Base-by-base conservation (phyloP, 2,888 invertebrate species). In the Antheraea assamensis region DNA sequence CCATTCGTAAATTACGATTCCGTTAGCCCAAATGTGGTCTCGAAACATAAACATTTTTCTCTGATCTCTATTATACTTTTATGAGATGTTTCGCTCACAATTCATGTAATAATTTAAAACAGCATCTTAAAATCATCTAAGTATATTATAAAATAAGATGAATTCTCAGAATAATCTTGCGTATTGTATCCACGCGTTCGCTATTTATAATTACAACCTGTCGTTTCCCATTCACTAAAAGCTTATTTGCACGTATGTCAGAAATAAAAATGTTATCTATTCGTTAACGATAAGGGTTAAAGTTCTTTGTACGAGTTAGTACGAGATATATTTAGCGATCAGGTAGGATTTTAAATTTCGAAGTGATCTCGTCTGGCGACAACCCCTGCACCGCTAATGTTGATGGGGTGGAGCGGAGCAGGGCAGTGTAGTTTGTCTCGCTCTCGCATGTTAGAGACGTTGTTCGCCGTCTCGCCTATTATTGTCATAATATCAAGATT, bases 401-500 rank as follows among this genome's bases (percentile, higher is more conserved):
- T 85, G 90, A 89, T 90, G 90, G 93, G 93, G 93, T 93, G 93
- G 92, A 91, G 92, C 90, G 89, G 90, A 84, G 87, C 88, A 81
- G 90, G 90, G 88, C 91, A 90, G 88, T 80, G 78, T 77, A 76
- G 84, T 78, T 35, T 78, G 81, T 93, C 92, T 78, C 83, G 81
- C 83, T 92, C 88, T 58, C 85, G 71, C 92, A 76, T 76, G 79
- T 74, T 75, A 76, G 79, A 79, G 81, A 78, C 71, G 80, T 79
- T 86, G 90, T 90, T 90, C 89, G 90, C 91, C 80, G 90, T 94
- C 92, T 92, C 92, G 88, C 90, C 91, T 92, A 91, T 94, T 94
- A 94, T 94, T 94, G 93, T 93, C 92, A 93, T 64, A 64, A 64
- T 93, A 93, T 93, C 92, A 91, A 92, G 92, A 93, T 93, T 92